phyloP scores from a whole-genome alignment of 2,888 invertebrate species.

The Philereme transversata region DNA sequence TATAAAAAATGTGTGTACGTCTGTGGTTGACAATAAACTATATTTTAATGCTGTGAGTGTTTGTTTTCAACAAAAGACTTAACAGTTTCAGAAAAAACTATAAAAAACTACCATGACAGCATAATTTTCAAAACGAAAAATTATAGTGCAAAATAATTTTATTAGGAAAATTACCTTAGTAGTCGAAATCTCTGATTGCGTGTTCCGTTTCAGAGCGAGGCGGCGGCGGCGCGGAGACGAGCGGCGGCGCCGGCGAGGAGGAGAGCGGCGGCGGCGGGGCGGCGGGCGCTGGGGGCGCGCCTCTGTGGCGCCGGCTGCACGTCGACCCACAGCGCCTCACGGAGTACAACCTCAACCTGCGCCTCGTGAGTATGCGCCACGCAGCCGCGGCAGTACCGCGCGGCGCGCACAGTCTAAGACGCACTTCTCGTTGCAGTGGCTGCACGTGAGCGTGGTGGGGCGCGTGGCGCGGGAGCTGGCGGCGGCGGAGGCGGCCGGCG shows the following conservation, averaged over 20 bases:
- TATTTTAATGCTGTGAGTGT: too few relatives aligned
- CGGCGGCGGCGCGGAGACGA: constrained; percentile 59
- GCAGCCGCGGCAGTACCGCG: too few relatives aligned
- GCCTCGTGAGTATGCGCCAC: constrained; percentile 77
- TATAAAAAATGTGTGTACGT: too few relatives aligned
- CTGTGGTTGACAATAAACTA: too few relatives aligned
- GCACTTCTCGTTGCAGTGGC: constrained; percentile 86
- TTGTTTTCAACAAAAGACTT: too few relatives aligned
- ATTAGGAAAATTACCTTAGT: too few relatives aligned
- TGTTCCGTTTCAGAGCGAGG: background rate
- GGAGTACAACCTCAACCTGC: constrained; percentile 88
- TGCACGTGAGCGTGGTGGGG: constrained; percentile 91
- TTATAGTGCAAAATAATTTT: too few relatives aligned
- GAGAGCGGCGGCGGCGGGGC: constrained; percentile 1
- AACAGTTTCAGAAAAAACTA: too few relatives aligned
- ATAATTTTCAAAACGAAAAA: too few relatives aligned
- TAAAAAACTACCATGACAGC: too few relatives aligned
- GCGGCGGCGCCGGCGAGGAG: constrained; percentile 5
- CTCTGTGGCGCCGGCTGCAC: constrained; percentile 86
- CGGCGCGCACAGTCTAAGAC: too few relatives aligned
- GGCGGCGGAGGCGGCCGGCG: constrained; percentile 84
- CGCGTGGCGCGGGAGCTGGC: constrained; percentile 90
- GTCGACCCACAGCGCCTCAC: constrained; percentile 88
- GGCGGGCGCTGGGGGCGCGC: constrained; percentile 41
- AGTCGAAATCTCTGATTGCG: too few relatives aligned